Evolutionary conservation across 2,113 vertebrate species (phyloP).

Genomic region (Monopterus albus): DNA sequence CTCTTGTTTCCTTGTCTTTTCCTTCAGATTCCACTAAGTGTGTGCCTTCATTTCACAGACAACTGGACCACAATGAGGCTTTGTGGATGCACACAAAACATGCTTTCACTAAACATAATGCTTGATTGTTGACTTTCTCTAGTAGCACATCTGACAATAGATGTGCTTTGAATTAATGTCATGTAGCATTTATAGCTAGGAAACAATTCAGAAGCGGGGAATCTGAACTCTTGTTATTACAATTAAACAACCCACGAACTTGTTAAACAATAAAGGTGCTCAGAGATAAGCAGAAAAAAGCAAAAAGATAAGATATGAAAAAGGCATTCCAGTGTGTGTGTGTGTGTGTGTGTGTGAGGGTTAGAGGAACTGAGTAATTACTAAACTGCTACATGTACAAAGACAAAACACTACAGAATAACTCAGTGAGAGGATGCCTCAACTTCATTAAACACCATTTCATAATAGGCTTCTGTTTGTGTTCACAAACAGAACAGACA

Average conservation of each 20-base stretch:
- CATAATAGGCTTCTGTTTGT: not conserved
- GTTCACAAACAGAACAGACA: too few species aligned
- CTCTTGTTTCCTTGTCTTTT: constrained; percentile 82
- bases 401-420: not conserved
- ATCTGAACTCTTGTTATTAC: constrained; percentile 44
- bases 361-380: not conserved
- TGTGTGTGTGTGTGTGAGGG: not conserved
- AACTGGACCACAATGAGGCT: constrained; percentile 87
- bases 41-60: constrained; percentile 85
- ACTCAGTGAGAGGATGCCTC: constrained; percentile 12
- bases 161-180: constrained; percentile 72
- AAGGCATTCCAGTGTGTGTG: not conserved
- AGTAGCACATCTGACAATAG: constrained; percentile 81
- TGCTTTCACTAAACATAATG: constrained; percentile 87
- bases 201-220: constrained; percentile 58
- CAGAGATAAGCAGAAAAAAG: not conserved
- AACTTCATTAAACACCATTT: constrained; percentile 1
- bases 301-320: constrained; percentile 1
- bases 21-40: constrained; percentile 87
- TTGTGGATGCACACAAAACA: constrained; percentile 89
- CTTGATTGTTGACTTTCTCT: constrained; percentile 91
- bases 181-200: constrained; percentile 62
- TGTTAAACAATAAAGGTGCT: constrained; percentile 26
- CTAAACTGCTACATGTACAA: not conserved
- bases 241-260: constrained; percentile 30